Conservation (phyloP, 2,113 vertebrate species). For the Acanthochromis polyacanthus region DNA sequence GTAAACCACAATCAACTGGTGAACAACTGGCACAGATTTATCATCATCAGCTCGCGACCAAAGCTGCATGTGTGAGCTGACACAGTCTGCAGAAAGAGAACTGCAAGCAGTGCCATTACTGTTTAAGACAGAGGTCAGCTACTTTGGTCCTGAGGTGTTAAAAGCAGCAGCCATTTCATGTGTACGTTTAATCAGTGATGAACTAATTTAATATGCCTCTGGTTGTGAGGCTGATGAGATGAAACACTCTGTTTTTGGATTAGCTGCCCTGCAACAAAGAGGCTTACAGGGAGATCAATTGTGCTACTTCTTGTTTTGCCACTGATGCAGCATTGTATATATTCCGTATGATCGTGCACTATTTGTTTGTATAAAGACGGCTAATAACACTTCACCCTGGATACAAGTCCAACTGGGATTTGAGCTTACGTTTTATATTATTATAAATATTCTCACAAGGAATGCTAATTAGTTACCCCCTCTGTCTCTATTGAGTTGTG, state of each 20-base stretch:
- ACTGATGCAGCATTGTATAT: slow-evolving; percentile 39
- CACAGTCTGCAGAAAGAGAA: slow-evolving; percentile 56
- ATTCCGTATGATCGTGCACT: slow-evolving; percentile 27
- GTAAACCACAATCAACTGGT: slow-evolving; percentile 80
- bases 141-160: slow-evolving; percentile 30
- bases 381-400: slow-evolving; percentile 58
- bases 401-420: slow-evolving; percentile 28
- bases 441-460: slow-evolving; percentile 56
- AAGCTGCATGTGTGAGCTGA: slow-evolving; percentile 60
- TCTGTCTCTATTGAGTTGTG: slow-evolving; percentile 35
- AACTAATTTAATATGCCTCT: slow-evolving; percentile 46
- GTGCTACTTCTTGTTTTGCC: slow-evolving; percentile 44
- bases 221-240: slow-evolving; percentile 29
- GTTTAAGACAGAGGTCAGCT: slow-evolving; percentile 67
- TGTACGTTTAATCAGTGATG: slow-evolving; percentile 31
- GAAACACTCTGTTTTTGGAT: slow-evolving; percentile 26
- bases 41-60: slow-evolving; percentile 75
- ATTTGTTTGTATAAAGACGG: slow-evolving; percentile 50
- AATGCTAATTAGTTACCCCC: slow-evolving; percentile 51
- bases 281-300: slow-evolving; percentile 51
- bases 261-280: slow-evolving; percentile 23
- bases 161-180: slow-evolving; percentile 31
- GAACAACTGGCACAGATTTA: slow-evolving; percentile 77
- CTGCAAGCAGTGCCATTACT: slow-evolving; percentile 60
- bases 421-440: slow-evolving; percentile 41